Evolutionary conservation across 64 coral and sea anemone species (phyloP).

Genomic region (Hydrozoanthus tunicans): DNA sequence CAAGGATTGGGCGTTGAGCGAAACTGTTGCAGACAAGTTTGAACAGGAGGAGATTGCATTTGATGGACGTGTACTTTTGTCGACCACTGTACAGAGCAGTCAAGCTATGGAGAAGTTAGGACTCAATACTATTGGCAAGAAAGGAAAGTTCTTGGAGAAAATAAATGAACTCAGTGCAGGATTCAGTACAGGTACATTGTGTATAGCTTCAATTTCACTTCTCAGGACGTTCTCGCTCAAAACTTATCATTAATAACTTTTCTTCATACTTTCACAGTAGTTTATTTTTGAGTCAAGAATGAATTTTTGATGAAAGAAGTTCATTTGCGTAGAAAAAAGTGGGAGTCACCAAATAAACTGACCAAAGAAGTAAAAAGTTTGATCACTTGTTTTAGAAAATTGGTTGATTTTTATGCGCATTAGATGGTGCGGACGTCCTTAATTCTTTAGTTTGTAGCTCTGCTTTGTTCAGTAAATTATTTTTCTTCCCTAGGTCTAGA

Average conservation of each 20-base stretch:
- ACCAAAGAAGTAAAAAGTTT: no score
- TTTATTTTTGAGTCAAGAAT: background rate
- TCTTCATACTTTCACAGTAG: constrained; percentile 2
- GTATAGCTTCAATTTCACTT: constrained; percentile 22
- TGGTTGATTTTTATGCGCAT: no score
- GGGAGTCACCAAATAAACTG: no score
- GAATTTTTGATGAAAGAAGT: no score
- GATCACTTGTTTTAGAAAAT: no score
- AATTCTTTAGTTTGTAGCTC: no score
- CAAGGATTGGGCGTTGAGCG: constrained; percentile 45
- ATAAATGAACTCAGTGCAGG: constrained; percentile 41
- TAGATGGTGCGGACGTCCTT: no score
- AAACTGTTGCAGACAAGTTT: constrained; percentile 52
- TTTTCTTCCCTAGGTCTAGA: no score
- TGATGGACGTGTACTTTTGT: constrained; percentile 39
- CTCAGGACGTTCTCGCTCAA: background rate
- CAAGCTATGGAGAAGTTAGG: constrained; percentile 42
- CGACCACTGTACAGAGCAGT: constrained; percentile 18
- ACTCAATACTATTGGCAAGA: constrained; percentile 58
- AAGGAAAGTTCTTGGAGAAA: constrained; percentile 62
- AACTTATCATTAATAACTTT: background rate
- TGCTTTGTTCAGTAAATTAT: no score
- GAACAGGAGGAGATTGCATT: constrained; percentile 25
- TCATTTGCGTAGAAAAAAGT: no score
- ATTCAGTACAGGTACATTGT: constrained; percentile 31